Base-by-base conservation (phyloP, 2,888 invertebrate species). In the Hoplodrina ambigua region DNA sequence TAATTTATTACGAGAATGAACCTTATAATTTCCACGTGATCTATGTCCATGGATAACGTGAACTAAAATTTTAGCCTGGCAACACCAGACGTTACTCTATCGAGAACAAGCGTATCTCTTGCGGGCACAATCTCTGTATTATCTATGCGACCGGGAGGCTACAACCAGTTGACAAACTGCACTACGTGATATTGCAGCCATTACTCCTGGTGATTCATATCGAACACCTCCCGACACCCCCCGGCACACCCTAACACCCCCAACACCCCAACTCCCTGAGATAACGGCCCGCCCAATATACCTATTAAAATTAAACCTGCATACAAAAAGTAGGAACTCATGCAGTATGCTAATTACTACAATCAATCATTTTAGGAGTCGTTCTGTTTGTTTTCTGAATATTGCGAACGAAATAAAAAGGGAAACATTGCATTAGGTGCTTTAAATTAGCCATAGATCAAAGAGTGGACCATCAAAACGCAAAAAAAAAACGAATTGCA, bases 171-270 rank as follows among this genome's bases (percentile, higher is more conserved):
- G 96, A 96, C 95, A 95, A 96, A 96, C 94, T 96, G 94, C 95
- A 94, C 92, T 96, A 95, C 96, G 96, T 95, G 95, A 94, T 95
- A 96, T 95, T 95, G 94, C 94, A 92, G 93, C 95, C 95, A 95
- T 95, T 95, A 95, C 94, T 95, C 94, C 92, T 90, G 81, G 95
- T 95, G 95, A 96, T 96, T 95, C 95, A 95, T 95, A 94, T 94
- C 94, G 90, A 85, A 90, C 90, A 90, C 91, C 91, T 87, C 85
- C 87, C 86, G 82, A 70, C 86, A 86, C 88, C 86, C 89, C 88
- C 86, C 86, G 85, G 87, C 88, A 90, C 90, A 90, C 86, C 90
- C 92, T 91, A 91, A 93, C 93, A 93, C 93, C 89, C 81, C 79
- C 69, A 71, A 74, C 66, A 69, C 72, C 78, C 74, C 69, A 55